These are phyloP conservation scores for Zaprionus kolodkinae DNA, from an alignment of 1,140 invertebrate species.

Conservation along the genomic window DNA sequence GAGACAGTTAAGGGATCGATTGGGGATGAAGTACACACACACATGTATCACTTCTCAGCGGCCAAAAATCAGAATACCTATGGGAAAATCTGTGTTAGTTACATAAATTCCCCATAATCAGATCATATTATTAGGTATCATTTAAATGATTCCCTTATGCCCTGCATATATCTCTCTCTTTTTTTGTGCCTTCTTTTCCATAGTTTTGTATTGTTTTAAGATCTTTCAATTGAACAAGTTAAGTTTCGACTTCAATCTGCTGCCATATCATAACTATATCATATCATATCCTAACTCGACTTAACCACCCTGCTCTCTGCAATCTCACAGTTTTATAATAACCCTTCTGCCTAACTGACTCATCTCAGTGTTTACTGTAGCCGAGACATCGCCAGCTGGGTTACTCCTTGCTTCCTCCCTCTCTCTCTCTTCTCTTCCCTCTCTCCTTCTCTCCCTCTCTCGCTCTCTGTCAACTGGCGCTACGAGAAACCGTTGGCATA, in stretches of 20 bases:
- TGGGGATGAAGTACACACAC: too few species aligned
- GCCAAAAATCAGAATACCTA: too few species aligned
- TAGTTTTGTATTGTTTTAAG: too few species aligned
- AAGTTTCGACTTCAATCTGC: too few species aligned
- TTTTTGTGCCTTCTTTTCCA: too few species aligned
- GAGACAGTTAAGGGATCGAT: neutral
- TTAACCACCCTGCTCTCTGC: neutral
- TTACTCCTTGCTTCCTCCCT: constrained; percentile 16
- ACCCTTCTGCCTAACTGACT: constrained; percentile 25
- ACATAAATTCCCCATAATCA: too few species aligned
- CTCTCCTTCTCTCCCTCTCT: constrained; percentile 5
- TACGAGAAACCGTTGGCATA: constrained; percentile 60
- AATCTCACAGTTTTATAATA: neutral
- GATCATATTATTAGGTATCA: too few species aligned
- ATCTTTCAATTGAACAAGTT: too few species aligned
- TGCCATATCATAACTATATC: neutral
- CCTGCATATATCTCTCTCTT: too few species aligned
- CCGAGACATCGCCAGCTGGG: constrained; percentile 65
- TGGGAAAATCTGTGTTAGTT: too few species aligned
- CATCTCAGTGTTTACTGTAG: constrained; percentile 38
- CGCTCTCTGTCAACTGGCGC: constrained; percentile 74
- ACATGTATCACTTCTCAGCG: too few species aligned
- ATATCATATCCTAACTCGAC: neutral
- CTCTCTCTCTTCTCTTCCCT: constrained; percentile 30
- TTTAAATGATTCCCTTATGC: too few species aligned